A percentile compares a stretch with the other conserved stretches of the same genome.
Conservation (phyloP, 2,797 vertebrate genomes). For the Rhinella marina region DNA sequence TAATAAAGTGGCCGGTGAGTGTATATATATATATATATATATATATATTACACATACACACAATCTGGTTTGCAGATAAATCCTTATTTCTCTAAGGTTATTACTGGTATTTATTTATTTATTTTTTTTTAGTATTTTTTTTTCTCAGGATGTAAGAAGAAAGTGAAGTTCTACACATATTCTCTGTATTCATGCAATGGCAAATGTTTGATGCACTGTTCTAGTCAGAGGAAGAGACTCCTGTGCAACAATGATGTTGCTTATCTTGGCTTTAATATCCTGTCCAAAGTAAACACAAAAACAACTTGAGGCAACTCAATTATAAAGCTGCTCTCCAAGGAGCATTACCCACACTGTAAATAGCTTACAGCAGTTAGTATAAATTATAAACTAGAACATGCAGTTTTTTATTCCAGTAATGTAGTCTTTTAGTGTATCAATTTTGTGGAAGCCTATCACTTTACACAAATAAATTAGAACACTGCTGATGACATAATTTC, state of each 20-base stretch:
- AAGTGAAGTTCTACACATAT: too few species aligned
- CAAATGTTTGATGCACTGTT: not conserved
- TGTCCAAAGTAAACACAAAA: conserved; percentile 28
- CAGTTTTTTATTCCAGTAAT: conserved; percentile 22
- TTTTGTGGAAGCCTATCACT: conserved; percentile 17
- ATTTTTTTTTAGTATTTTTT: too few species aligned
- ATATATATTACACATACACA: too few species aligned
- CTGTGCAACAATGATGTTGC: not conserved
- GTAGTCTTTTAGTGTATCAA: conserved; percentile 15
- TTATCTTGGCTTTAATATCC: conserved; percentile 38
- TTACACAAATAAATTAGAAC: conserved; percentile 24
- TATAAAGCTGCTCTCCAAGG: conserved; percentile 33
- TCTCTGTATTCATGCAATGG: too few species aligned
- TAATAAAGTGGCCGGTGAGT: too few species aligned
- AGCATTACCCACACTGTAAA: conserved; percentile 25
- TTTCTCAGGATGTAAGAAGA: too few species aligned
- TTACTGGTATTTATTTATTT: too few species aligned
- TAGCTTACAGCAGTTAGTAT: conserved; percentile 30
- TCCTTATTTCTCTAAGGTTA: too few species aligned
- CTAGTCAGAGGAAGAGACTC: not conserved
- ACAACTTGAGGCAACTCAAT: conserved; percentile 46
- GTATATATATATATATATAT: too few species aligned
- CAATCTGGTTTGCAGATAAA: too few species aligned
- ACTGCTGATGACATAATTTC: conserved; percentile 23
- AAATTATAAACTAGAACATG: conserved; percentile 26